Base-by-base conservation (phyloP, 2,888 invertebrate genomes). In the Drosophila heteroneura region DNA sequence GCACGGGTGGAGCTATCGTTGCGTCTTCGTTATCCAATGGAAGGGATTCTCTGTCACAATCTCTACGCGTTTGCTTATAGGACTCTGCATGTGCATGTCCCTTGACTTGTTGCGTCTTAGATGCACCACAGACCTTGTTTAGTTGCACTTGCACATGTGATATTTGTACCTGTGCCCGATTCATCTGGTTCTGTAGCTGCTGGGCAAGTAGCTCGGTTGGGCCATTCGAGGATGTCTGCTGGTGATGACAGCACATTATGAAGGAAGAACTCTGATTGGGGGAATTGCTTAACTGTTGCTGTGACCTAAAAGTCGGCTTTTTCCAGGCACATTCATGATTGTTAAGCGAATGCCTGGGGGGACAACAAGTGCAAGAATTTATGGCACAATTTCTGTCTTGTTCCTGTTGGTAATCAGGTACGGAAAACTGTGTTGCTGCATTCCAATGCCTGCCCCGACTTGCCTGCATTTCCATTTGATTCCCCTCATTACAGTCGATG, bases 141-240 rank as follows among this genome's bases (percentile, higher is more conserved):
- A 84, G 41, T 33, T 85, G 85, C 28, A 69, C 52, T 32, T 84
- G 84, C 22, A 88, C 59, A 16, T 88, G 73, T 1, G 80, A 69
- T 14, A 90, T 89, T 62, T 90, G 81, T 10, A 58, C 65, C 56
- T 83, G 89, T 1, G 87, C 84, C 54, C 66, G 67, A 28, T 76
- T 59, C 84, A 89, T 85, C 37, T 90, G 74, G 1, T 66, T 59
- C 32, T 77, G 78, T 22, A 85, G 59, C 58, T 89, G 89, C 44
- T 83, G 81, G 16, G 89, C 84, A 37, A 85, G 26, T 22, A 71
- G 32, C 5, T 83, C 84, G 2, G 84, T 81, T 7, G 86, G 63
- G 9, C 70, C 81, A 32, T 19, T 14, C 12, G 12, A 22, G 3
- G n/a, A 35, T 19, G n/a, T 5, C 2, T 32, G 70, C 26, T 30